Evolutionary conservation across 2,113 vertebrate genomes (phyloP).

Genomic region (Athene noctua): DNA sequence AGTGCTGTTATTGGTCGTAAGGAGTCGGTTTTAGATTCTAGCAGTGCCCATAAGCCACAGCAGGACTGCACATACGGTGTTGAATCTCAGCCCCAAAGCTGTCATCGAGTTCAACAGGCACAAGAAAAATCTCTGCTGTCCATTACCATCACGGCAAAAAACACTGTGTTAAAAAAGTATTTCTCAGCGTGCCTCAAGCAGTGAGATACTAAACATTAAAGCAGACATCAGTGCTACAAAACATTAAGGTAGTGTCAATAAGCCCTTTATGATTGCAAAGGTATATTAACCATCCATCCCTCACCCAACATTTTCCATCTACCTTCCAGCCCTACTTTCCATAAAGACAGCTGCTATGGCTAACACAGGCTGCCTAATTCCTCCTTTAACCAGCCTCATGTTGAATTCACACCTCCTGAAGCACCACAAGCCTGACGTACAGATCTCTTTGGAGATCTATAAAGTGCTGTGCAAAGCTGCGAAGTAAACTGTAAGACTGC

Average conservation of each 20-base stretch:
- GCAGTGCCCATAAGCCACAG: not conserved
- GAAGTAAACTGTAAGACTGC: not conserved
- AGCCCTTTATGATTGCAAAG: not conserved
- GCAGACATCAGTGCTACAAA: not conserved
- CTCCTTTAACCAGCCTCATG: not conserved
- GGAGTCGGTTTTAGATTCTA: not conserved
- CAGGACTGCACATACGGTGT: accelerated
- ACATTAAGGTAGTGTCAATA: not conserved
- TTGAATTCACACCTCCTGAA: not conserved
- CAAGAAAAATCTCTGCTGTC: not conserved
- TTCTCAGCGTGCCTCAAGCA: not conserved
- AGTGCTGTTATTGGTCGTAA: not conserved
- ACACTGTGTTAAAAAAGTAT: not conserved
- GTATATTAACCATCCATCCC: not conserved
- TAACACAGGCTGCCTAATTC: not conserved
- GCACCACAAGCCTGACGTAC: accelerated
- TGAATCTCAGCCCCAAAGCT: not conserved
- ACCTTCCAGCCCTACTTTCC: not conserved
- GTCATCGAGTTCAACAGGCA: accelerated
- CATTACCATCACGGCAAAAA: not conserved
- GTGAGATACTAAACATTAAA: not conserved
- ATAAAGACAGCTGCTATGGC: not conserved
- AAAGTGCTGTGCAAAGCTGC: not conserved
- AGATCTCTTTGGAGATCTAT: not conserved
- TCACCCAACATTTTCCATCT: not conserved